A percentile compares a stretch with the other conserved stretches of the same genome.
These are phyloP conservation scores for Epirrita christyi DNA, from an alignment of 2,888 invertebrate genomes.

Conservation along the genomic window DNA sequence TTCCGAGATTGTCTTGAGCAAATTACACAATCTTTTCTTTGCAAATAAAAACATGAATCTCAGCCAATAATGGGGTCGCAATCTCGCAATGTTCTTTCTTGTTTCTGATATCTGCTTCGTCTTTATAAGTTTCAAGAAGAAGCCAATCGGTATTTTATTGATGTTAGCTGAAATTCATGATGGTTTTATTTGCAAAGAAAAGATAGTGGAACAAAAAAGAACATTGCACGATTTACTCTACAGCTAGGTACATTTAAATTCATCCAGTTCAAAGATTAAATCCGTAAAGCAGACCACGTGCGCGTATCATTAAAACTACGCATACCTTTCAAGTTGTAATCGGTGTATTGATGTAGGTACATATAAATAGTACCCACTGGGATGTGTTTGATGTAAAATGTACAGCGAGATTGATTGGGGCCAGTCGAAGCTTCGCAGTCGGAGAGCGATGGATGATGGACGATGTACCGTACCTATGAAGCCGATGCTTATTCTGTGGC, in stretches of 20 bases:
- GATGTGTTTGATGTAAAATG: slow-evolving; percentile 38
- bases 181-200: no score
- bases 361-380: slow-evolving; percentile 33
- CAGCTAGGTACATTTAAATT: slow-evolving; percentile 7
- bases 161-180: no score
- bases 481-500: slow-evolving; percentile 20
- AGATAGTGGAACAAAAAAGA: neutral
- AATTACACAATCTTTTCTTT: slow-evolving; percentile 6
- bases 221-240: slow-evolving; percentile 9
- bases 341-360: slow-evolving; percentile 35
- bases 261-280: slow-evolving; percentile 28
- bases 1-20: slow-evolving; percentile 6
- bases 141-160: no score
- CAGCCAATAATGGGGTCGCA: neutral
- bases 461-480: slow-evolving; percentile 16
- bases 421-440: slow-evolving; percentile 19
- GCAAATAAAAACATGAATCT: neutral
- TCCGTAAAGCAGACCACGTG: slow-evolving; percentile 35
- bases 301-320: slow-evolving; percentile 41
- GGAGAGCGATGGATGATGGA: slow-evolving; percentile 31
- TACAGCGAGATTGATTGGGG: slow-evolving; percentile 33
- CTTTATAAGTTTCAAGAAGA: no score
- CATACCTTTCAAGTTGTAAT: slow-evolving; percentile 45
- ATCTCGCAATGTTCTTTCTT: no score
- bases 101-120: no score